These are phyloP conservation scores for Andrena fulva DNA, from an alignment of 2,888 invertebrate genomes.

Conservation along the genomic window DNA sequence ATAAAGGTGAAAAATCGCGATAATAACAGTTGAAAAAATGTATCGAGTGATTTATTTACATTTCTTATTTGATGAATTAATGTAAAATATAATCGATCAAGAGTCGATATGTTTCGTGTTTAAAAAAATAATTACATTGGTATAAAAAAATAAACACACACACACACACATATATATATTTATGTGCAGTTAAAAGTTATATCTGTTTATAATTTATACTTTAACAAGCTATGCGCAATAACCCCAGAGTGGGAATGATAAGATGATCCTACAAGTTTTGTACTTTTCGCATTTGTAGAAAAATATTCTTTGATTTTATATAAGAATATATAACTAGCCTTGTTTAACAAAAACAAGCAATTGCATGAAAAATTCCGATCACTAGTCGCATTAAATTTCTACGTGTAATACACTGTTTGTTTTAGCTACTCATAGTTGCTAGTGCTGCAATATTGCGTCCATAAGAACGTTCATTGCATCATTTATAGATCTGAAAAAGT, in stretches of 20 bases:
- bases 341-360: not conserved
- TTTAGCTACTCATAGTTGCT: not conserved
- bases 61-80: not conserved
- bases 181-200: not conserved
- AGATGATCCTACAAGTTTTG: conserved; percentile 9
- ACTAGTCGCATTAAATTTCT: not conserved
- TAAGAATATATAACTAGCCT: conserved; percentile 12
- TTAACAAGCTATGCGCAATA: not conserved
- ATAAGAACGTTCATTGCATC: conserved; percentile 39
- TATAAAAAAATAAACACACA: not conserved
- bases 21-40: conserved; percentile 10
- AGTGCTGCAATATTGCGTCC: conserved; percentile 39
- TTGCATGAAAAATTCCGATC: not conserved
- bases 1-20: not conserved
- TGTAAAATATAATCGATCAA: not conserved
- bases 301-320: conserved; percentile 14
- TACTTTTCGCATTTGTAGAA: conserved; percentile 24
- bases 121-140: conserved; percentile 22
- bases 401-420: not conserved
- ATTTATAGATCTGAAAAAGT: conserved; percentile 55
- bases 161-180: not conserved
- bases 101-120: conserved; percentile 8
- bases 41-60: conserved; percentile 15
- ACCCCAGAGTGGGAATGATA: not conserved
- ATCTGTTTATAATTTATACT: conserved; percentile 1